phyloP scores from a whole-genome alignment of 2,888 invertebrate genomes.

The Arenicola marina region DNA sequence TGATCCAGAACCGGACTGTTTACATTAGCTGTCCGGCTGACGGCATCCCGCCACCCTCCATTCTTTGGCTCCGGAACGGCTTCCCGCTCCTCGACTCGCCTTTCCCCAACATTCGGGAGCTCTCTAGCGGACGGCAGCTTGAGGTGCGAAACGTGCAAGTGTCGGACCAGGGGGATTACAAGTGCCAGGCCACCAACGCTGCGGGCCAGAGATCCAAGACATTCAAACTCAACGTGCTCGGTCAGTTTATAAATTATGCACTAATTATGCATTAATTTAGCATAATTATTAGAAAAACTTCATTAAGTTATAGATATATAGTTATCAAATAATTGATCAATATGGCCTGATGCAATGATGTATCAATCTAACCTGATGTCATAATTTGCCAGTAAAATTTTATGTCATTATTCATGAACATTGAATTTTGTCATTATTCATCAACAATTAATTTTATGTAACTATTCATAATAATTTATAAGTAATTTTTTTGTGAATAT shows the following conservation, averaged over 20 bases:
- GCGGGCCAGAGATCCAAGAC: slow-evolving; percentile 61
- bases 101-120: slow-evolving; percentile 45
- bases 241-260: slow-evolving; percentile 36
- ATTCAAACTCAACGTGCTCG: slow-evolving; percentile 58
- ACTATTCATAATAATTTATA: no score
- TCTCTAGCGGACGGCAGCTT: slow-evolving; percentile 50
- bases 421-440: no score
- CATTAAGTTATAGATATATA: no score
- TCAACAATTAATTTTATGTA: no score
- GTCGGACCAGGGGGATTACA: slow-evolving; percentile 61
- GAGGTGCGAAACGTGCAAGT: slow-evolving; percentile 41
- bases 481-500: no score
- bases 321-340: background rate
- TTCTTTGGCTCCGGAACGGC: slow-evolving; percentile 58
- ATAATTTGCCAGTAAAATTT: no score
- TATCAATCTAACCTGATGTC: no score
- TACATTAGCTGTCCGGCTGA: slow-evolving; percentile 56
- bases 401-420: no score
- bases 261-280: no score
- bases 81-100: slow-evolving; percentile 47
- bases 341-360: background rate
- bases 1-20: slow-evolving; percentile 54
- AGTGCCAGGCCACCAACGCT: slow-evolving; percentile 63
- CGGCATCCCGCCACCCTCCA: slow-evolving; percentile 59
- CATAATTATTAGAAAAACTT: no score